Conservation (phyloP, 2,797 vertebrate genomes). For the Propithecus perrieri region DNA sequence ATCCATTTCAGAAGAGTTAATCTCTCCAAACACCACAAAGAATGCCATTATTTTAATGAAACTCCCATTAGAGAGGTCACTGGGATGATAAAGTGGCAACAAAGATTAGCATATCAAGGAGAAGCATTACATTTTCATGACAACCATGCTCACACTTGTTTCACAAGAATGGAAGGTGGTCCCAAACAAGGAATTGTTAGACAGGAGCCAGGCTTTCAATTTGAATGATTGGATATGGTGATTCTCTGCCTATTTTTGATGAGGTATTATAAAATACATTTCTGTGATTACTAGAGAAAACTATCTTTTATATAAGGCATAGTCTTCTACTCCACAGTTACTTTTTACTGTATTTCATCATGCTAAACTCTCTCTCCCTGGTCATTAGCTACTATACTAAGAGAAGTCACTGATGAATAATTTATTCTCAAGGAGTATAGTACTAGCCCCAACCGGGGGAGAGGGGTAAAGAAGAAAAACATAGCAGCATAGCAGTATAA, state of each 20-base stretch:
- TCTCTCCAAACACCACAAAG: background rate
- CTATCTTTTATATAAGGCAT: background rate
- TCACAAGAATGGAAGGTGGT: slow-evolving; percentile 41
- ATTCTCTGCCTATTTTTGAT: slow-evolving; percentile 61
- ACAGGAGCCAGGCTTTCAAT: slow-evolving; percentile 36
- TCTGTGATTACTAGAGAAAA: background rate
- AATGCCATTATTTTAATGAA: slow-evolving; percentile 41
- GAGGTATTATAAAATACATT: slow-evolving; percentile 32
- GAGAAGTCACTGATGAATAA: background rate
- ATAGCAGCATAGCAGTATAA: background rate
- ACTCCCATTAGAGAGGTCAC: background rate
- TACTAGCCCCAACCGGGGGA: background rate
- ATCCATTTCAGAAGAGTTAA: background rate
- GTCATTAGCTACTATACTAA: background rate
- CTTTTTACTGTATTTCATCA: background rate
- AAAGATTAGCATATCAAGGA: slow-evolving; percentile 58
- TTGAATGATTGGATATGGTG: slow-evolving; percentile 44
- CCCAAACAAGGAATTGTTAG: slow-evolving; percentile 32
- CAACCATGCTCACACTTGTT: background rate
- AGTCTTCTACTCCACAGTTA: background rate
- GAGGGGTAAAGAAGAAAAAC: background rate
- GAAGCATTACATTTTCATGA: slow-evolving; percentile 64
- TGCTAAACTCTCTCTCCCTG: background rate
- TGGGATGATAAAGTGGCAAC: slow-evolving; percentile 38
- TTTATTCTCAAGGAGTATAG: background rate